Conservation (phyloP, 2,888 invertebrate genomes). For the Conops quadrifasciatus region DNA sequence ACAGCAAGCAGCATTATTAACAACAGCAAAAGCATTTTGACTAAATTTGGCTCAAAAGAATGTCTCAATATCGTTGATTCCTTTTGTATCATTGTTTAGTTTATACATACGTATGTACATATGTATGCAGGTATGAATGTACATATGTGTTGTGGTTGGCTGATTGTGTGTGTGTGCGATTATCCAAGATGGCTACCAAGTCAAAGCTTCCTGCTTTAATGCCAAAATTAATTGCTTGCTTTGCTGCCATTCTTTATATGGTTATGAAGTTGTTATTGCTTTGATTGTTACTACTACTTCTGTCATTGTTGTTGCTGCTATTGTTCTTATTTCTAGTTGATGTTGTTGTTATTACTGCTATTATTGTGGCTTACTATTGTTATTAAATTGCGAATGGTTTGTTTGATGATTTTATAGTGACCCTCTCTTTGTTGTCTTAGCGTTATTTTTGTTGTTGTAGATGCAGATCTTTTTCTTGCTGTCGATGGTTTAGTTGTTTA, state of each 20-base stretch:
- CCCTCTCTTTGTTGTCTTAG: too few species aligned
- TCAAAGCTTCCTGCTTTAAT: conserved; percentile 20
- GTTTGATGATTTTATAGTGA: too few species aligned
- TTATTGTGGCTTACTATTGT: too few species aligned
- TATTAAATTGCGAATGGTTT: too few species aligned
- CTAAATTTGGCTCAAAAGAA: conserved; percentile 18
- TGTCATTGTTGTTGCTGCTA: not conserved
- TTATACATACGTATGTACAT: not conserved
- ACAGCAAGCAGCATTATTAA: not conserved
- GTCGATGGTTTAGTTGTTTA: too few species aligned
- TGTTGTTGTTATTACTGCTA: not conserved
- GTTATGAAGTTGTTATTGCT: conserved; percentile 3
- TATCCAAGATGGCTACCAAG: conserved; percentile 16
- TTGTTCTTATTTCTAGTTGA: not conserved
- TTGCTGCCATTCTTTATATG: conserved; percentile 23
- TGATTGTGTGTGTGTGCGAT: not conserved
- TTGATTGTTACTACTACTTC: not conserved
- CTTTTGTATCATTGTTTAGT: not conserved
- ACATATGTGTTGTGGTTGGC: too few species aligned
- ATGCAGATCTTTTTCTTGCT: too few species aligned
- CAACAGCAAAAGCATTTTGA: conserved; percentile 6
- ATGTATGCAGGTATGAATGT: not conserved
- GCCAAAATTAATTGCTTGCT: conserved; percentile 27
- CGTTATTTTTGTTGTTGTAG: too few species aligned
- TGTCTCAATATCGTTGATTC: not conserved